These are phyloP conservation scores for Oreonectes daqikongensis DNA, from an alignment of 2,797 vertebrate genomes.

Conservation along the genomic window DNA sequence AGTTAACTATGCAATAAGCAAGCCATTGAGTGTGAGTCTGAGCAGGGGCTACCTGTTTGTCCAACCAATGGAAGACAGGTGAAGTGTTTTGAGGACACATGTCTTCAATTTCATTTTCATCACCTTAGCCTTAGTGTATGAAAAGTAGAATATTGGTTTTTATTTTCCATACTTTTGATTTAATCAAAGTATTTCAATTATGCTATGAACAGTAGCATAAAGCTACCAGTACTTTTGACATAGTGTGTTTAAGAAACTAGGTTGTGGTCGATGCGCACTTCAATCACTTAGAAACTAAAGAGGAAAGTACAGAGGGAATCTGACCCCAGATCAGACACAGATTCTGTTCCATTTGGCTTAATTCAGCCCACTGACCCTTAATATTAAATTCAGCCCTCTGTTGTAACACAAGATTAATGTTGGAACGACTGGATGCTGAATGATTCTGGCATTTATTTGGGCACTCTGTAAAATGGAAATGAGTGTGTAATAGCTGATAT, in stretches of 20 bases:
- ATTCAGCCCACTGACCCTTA: neutral
- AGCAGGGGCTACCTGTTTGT: too few species aligned
- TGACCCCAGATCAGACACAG: neutral
- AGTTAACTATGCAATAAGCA: too few species aligned
- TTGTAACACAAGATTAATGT: conserved; percentile 54
- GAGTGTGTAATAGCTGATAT: conserved; percentile 65
- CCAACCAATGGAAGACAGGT: too few species aligned
- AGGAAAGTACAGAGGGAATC: neutral
- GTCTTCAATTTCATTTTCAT: neutral
- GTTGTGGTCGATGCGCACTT: neutral
- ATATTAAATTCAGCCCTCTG: conserved; percentile 30
- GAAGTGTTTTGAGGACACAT: too few species aligned
- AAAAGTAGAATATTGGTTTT: neutral
- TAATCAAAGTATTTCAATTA: too few species aligned
- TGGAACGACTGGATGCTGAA: conserved; percentile 45
- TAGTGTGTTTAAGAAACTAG: neutral
- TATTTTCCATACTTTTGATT: too few species aligned
- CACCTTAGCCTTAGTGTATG: neutral
- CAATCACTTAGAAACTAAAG: neutral
- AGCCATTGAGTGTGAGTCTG: too few species aligned
- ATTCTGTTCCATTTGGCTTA: neutral
- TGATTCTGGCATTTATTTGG: conserved; percentile 58
- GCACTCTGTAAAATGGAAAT: conserved; percentile 61
- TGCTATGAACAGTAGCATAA: too few species aligned
- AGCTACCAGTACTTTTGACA: neutral